Evolutionary conservation across 2,113 vertebrate species (phyloP).

Genomic region (Amphiprion ocellaris): DNA sequence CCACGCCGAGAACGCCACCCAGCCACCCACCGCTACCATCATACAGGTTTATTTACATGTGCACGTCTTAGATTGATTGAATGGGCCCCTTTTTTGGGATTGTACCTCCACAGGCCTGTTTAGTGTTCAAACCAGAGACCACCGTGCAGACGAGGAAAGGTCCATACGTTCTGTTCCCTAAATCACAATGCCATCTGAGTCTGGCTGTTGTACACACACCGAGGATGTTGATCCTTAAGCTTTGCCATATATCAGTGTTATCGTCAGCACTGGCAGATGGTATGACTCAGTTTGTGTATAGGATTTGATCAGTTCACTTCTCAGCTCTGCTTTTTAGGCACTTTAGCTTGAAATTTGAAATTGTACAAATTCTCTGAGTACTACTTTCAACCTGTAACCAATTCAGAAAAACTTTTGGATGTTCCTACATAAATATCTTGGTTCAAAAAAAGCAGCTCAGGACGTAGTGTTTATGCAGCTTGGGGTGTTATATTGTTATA

Average conservation of each 20-base stretch:
- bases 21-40: conserved; percentile 67
- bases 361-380: too few species aligned
- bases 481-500: neutral
- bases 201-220: neutral
- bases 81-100: conserved; percentile 62
- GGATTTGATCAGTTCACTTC: neutral
- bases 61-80: conserved; percentile 74
- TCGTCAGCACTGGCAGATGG: conserved; percentile 8
- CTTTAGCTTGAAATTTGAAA: neutral
- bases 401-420: too few species aligned
- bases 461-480: neutral
- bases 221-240: conserved; percentile 23
- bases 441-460: neutral
- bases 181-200: conserved; percentile 36
- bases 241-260: conserved; percentile 31
- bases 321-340: neutral
- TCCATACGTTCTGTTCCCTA: conserved; percentile 39
- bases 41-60: conserved; percentile 80
- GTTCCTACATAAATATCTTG: too few species aligned
- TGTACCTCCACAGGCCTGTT: conserved; percentile 69
- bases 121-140: conserved; percentile 74
- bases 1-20: conserved; percentile 19
- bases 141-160: conserved; percentile 54
- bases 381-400: too few species aligned
- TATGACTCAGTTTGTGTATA: neutral